These are phyloP conservation scores for Pegoplata infirma DNA, from an alignment of 2,888 invertebrate genomes.

Conservation along the genomic window DNA sequence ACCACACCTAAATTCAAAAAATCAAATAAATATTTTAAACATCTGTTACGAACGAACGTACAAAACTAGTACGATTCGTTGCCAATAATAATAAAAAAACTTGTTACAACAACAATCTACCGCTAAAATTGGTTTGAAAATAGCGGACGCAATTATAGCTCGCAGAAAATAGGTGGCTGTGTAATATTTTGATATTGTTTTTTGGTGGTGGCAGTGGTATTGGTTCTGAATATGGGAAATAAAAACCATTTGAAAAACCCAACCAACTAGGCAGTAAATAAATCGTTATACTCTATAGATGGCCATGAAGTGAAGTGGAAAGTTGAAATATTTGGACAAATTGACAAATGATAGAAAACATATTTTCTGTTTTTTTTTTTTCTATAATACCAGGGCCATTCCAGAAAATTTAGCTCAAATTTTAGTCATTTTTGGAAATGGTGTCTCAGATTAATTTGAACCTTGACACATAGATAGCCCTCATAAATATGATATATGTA, in stretches of 20 bases:
- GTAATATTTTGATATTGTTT: slow-evolving; percentile 29
- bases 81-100: not conserved
- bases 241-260: not conserved
- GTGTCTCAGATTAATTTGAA: no score
- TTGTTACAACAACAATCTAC: slow-evolving; percentile 38
- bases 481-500: no score
- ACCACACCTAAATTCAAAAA: no score
- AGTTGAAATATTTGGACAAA: slow-evolving; percentile 16
- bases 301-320: slow-evolving; percentile 30
- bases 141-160: slow-evolving; percentile 40
- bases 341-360: slow-evolving; percentile 13
- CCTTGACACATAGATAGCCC: no score
- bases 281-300: slow-evolving; percentile 9
- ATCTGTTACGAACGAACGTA: not conserved
- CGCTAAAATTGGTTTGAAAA: slow-evolving; percentile 50
- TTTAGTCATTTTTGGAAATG: no score
- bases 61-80: not conserved
- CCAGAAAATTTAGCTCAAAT: no score
- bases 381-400: no score
- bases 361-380: no score
- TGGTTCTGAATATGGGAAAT: slow-evolving; percentile 15
- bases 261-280: slow-evolving; percentile 9
- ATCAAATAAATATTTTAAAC: not conserved
- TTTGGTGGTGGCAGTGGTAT: not conserved
- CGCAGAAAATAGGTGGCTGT: not conserved